A percentile compares a stretch with the other conserved stretches of the same genome.
These are phyloP conservation scores for Busseola fusca DNA, from an alignment of 2,888 invertebrate species.

Conservation along the genomic window DNA sequence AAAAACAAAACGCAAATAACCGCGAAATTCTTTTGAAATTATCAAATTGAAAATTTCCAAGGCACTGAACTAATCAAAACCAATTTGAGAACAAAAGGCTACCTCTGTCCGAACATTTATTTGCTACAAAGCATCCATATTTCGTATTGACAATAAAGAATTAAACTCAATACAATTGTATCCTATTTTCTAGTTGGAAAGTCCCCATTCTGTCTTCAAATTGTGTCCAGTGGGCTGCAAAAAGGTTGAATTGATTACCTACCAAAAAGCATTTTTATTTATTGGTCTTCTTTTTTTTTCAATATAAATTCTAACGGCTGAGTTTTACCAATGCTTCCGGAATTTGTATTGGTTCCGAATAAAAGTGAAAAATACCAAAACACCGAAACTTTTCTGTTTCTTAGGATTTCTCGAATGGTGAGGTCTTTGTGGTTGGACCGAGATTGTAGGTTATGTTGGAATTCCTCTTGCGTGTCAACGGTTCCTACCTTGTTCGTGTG, in stretches of 20 bases:
- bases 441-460: neutral
- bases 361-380: slow-evolving; percentile 71
- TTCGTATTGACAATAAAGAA: slow-evolving; percentile 35
- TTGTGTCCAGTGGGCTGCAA: slow-evolving; percentile 68
- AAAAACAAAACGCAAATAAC: slow-evolving; percentile 5
- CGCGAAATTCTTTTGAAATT: slow-evolving; percentile 5
- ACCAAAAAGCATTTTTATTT: slow-evolving; percentile 77
- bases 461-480: slow-evolving; percentile 33
- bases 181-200: slow-evolving; percentile 61
- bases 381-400: slow-evolving; percentile 68
- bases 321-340: slow-evolving; percentile 68
- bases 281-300: slow-evolving; percentile 72
- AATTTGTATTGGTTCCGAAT: slow-evolving; percentile 72
- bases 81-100: slow-evolving; percentile 38
- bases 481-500: slow-evolving; percentile 9
- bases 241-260: slow-evolving; percentile 75
- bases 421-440: slow-evolving; percentile 13
- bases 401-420: slow-evolving; percentile 50
- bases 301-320: slow-evolving; percentile 75
- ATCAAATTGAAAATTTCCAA: slow-evolving; percentile 29
- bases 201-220: slow-evolving; percentile 64
- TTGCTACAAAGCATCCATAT: slow-evolving; percentile 28
- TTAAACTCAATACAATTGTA: slow-evolving; percentile 54
- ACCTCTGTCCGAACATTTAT: slow-evolving; percentile 15
- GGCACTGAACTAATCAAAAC: slow-evolving; percentile 18